These are phyloP conservation scores for Lissocephala sabroskyi DNA, from an alignment of 2,888 invertebrate genomes.

Conservation along the genomic window DNA sequence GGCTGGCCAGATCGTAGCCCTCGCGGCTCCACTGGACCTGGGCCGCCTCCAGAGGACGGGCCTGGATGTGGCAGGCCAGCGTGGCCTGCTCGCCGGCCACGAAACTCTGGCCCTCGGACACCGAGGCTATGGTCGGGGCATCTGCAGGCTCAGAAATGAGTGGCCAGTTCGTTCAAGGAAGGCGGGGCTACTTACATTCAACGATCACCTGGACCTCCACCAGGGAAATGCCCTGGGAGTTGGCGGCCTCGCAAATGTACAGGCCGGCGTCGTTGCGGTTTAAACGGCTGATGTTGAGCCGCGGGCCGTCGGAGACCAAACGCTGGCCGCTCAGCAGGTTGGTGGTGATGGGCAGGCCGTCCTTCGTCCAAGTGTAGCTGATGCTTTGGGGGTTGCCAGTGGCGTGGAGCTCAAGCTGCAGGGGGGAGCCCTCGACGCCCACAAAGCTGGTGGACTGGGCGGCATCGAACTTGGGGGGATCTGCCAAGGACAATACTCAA, in stretches of 20 bases:
- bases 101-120: slow-evolving; percentile 65
- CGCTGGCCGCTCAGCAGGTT: slow-evolving; percentile 57
- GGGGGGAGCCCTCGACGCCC: slow-evolving; percentile 66
- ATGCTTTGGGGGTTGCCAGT: slow-evolving; percentile 68
- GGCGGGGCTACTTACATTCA: slow-evolving; percentile 69
- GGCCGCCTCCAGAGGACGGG: slow-evolving; percentile 61
- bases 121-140: slow-evolving; percentile 61
- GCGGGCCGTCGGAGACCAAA: slow-evolving; percentile 64
- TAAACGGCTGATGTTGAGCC: slow-evolving; percentile 64
- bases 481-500: slow-evolving; percentile 22
- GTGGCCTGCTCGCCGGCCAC: slow-evolving; percentile 65
- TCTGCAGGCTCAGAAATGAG: too few species aligned
- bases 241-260: slow-evolving; percentile 68
- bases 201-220: slow-evolving; percentile 65
- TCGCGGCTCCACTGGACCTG: slow-evolving; percentile 66
- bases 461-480: slow-evolving; percentile 66
- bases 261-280: slow-evolving; percentile 66
- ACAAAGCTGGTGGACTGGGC: slow-evolving; percentile 57
- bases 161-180: too few species aligned
- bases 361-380: slow-evolving; percentile 69
- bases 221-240: slow-evolving; percentile 66
- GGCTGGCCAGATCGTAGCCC: slow-evolving; percentile 62
- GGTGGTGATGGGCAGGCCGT: slow-evolving; percentile 67
- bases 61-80: slow-evolving; percentile 63
- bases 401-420: slow-evolving; percentile 66